Conservation (phyloP, 30 jellyfish, hydroid and myxozoan genomes). For the Catostylus mosaicus region DNA sequence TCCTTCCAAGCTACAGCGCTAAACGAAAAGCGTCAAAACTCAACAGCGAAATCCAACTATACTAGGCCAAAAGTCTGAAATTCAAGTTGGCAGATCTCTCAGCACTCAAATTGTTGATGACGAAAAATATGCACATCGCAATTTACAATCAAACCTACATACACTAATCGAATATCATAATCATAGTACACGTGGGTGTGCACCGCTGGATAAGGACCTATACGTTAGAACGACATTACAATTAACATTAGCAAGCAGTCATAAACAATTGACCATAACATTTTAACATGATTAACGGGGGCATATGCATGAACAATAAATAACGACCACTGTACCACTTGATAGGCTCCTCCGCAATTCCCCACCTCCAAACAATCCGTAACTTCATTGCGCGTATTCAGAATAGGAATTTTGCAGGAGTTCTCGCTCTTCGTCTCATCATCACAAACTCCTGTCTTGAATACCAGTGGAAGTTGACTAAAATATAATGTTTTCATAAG, state of each 20-base stretch:
- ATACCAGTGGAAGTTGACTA: conserved; percentile 65
- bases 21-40: no score
- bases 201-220: not conserved
- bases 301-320: conserved; percentile 47
- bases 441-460: conserved; percentile 26
- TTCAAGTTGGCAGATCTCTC: no score
- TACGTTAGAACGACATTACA: not conserved
- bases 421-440: conserved; percentile 15
- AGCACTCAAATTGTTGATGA: no score
- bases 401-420: conserved; percentile 2
- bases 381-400: conserved; percentile 21
- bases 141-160: no score
- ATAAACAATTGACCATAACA: conserved; percentile 8
- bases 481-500: conserved; percentile 52
- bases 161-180: no score
- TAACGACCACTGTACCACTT: conserved; percentile 35
- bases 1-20: no score
- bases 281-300: conserved; percentile 3
- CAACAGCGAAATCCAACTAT: no score
- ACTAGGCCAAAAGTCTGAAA: no score
- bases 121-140: no score
- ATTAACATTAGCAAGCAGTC: conserved; percentile 28
- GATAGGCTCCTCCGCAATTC: conserved; percentile 28
- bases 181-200: no score
- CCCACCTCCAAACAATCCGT: conserved; percentile 41